Base-by-base conservation (phyloP, 2,888 invertebrate species). In the Leucoma salicis region DNA sequence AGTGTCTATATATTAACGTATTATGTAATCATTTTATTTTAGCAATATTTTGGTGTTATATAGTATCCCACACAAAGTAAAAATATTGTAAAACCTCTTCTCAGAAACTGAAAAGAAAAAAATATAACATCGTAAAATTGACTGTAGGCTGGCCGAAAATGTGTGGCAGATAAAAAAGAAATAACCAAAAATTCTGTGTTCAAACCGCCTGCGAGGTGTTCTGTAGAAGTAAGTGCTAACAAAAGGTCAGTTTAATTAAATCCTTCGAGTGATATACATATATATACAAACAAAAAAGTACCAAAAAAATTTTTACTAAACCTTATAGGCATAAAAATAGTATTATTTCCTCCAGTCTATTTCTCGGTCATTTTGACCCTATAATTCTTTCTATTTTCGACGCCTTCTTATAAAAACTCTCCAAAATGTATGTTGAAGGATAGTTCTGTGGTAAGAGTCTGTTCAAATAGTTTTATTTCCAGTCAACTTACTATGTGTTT, bases 151-250 rank as follows among this genome's bases (percentile, higher is more conserved):
- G 43, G n/a, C 35, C 35, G n/a, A 25, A 16, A 14, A 1, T 16
- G 14, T 1, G 8, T n/a, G 8, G 1, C 12, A 28, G 27, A 29
- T 14, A 15, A 35, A 37, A 43, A 43, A 35, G 24, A 14, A 39
- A 39, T 16, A 2, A 5, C 5, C 2, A 1, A 31, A 6, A 1
- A 2, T 44, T 39, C 39, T 24, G 11, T 10, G 12, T 45, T 45
- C 28, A 40, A 45, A 45, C 33, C 24, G 14, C 13, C 12, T 33
- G 14, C 32, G 39, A 45, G 39, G 39, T 45, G 44, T 40, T 45
- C 25, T 45, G 33, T 39, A 33, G 24, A 36, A 40, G 21, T 24
- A 29, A 40, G 0, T 33, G 32, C 13, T 15, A 36, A 33, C 16
- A 33, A 33, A 40, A 45, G 44, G 39, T 45, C 34, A 45, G 44